Evolutionary conservation across 2,888 invertebrate species (phyloP).

Genomic region (Gastracanthus pulcherrimus): DNA sequence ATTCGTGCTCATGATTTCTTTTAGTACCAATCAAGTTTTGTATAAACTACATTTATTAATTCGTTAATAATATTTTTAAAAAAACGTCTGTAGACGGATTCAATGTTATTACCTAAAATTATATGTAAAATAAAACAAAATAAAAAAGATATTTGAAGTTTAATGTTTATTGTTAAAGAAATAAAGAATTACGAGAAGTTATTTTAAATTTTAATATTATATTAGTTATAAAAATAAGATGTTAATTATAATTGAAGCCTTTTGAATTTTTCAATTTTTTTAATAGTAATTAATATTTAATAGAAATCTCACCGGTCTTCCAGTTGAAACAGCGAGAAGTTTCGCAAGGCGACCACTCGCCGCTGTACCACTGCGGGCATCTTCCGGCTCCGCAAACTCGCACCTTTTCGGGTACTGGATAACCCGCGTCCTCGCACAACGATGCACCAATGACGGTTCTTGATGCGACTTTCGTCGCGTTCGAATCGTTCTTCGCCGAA

Average conservation of each 20-base stretch:
- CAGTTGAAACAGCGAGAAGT: constrained; percentile 87
- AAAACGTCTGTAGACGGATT: no score
- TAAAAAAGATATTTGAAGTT: no score
- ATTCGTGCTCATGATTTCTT: background rate
- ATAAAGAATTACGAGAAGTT: no score
- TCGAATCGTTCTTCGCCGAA: constrained; percentile 74
- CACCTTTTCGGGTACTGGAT: constrained; percentile 82
- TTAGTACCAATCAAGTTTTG: no score
- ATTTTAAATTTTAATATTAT: background rate
- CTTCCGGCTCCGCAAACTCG: constrained; percentile 84
- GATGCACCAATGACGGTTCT: constrained; percentile 81
- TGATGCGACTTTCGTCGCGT: constrained; percentile 70
- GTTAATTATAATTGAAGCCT: no score
- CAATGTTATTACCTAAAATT: no score
- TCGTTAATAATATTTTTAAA: no score
- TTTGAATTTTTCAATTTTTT: no score
- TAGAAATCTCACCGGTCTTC: constrained; percentile 81
- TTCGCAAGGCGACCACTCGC: constrained; percentile 86
- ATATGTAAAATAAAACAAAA: no score
- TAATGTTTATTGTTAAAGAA: background rate
- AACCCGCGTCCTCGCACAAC: constrained; percentile 85
- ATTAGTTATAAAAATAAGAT: background rate
- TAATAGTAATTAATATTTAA: no score
- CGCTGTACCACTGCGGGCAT: constrained; percentile 86
- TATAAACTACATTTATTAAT: no score